phyloP scores from a whole-genome alignment of 2,113 vertebrate species.

The Pachyramphus minor region DNA sequence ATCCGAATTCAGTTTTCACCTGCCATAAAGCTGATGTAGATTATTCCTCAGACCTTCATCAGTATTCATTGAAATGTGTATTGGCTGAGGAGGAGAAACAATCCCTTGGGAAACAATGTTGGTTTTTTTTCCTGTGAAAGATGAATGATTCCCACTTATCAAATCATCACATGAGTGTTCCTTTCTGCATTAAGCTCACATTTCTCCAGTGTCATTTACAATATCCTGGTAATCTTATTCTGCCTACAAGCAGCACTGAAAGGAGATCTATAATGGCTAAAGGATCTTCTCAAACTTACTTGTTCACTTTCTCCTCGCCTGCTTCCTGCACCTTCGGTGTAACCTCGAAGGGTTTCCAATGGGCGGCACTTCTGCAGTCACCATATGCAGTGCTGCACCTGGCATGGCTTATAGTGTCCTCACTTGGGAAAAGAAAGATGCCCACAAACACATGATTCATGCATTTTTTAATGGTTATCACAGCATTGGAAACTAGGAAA shows the following conservation, averaged over 20 bases:
- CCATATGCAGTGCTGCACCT: neutral
- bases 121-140: neutral
- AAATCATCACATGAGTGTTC: neutral
- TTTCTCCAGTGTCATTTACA: neutral
- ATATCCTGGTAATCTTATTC: neutral
- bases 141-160: neutral
- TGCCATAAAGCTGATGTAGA: neutral
- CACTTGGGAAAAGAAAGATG: neutral
- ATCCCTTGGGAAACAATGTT: neutral
- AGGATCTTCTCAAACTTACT: neutral
- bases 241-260: neutral
- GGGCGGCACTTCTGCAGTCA: neutral
- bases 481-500: neutral
- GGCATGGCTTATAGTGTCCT: neutral
- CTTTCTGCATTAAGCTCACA: neutral
- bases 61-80: neutral
- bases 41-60: neutral
- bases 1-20: neutral
- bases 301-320: neutral
- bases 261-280: neutral
- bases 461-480: neutral
- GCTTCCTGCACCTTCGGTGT: neutral
- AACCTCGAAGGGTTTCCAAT: neutral
- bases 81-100: rapidly evolving
- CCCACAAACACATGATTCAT: too few relatives aligned